phyloP scores from a whole-genome alignment of 1,140 invertebrate genomes.

The Heliconius congener region DNA sequence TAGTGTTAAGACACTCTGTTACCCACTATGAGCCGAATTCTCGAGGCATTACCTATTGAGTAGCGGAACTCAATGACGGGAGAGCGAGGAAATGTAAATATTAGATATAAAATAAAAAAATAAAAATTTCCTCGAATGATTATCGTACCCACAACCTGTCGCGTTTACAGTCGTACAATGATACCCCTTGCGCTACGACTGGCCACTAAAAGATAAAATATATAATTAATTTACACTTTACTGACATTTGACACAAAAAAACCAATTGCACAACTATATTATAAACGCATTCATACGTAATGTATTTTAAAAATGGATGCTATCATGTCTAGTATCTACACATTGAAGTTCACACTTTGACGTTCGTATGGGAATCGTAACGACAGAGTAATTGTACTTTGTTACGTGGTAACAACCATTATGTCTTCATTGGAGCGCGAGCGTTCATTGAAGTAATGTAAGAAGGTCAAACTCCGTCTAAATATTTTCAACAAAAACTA shows the following conservation, averaged over 20 bases:
- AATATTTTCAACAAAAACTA: neutral
- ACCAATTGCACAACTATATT: neutral
- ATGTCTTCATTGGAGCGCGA: neutral
- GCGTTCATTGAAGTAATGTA: neutral
- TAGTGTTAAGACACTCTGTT: too few species aligned
- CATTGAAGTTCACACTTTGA: neutral
- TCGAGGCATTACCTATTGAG: too few species aligned
- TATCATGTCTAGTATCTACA: neutral
- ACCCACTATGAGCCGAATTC: too few species aligned
- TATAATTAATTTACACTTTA: neutral
- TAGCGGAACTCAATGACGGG: too few species aligned
- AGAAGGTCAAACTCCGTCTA: constrained; percentile 2
- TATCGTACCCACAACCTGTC: too few species aligned
- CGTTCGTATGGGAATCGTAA: constrained; percentile 4
- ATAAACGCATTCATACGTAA: neutral
- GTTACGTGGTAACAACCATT: neutral
- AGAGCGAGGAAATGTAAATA: too few species aligned
- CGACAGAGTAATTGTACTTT: neutral
- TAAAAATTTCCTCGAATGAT: too few species aligned
- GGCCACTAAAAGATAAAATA: neutral
- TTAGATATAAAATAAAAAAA: too few species aligned
- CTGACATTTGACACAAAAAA: neutral
- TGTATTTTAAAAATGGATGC: neutral
- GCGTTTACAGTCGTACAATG: too few species aligned
- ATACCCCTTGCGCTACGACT: too few species aligned